A percentile compares a stretch with the other conserved stretches of the same genome.
These are phyloP conservation scores for Ceratoteleas bidentatus DNA, from an alignment of 1,140 invertebrate genomes.

Conservation along the genomic window DNA sequence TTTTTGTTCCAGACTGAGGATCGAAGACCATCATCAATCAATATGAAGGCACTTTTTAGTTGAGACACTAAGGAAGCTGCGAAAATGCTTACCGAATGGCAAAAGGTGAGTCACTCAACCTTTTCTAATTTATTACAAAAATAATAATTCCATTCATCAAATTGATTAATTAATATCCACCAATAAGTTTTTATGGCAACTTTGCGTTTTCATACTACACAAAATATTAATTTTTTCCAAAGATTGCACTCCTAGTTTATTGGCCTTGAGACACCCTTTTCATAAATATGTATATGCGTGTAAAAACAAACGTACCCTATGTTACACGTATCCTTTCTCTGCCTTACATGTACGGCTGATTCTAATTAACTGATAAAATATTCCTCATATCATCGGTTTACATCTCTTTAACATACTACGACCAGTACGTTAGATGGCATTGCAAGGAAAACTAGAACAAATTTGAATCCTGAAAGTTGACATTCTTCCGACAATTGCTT, in stretches of 20 bases:
- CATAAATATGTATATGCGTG: conserved; percentile 25
- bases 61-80: conserved; percentile 60
- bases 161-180: conserved; percentile 9
- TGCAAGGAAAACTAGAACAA: not conserved
- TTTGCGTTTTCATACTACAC: conserved; percentile 16
- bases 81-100: conserved; percentile 78
- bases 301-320: conserved; percentile 33
- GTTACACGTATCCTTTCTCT: conserved; percentile 27
- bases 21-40: conserved; percentile 44
- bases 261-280: conserved; percentile 23
- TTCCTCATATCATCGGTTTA: not conserved
- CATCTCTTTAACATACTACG: not conserved
- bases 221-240: conserved; percentile 42
- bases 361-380: conserved; percentile 16
- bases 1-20: conserved; percentile 54
- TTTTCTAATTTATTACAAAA: not conserved
- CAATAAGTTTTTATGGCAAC: conserved; percentile 14
- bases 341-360: not conserved
- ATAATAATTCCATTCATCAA: conserved; percentile 4
- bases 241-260: conserved; percentile 30
- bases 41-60: conserved; percentile 70
- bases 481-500: conserved; percentile 12
- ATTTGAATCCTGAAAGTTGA: not conserved
- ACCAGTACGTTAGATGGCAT: not conserved
- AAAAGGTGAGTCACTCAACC: conserved; percentile 72